A percentile compares a stretch with the other conserved stretches of the same genome.
Evolutionary conservation across 2,888 invertebrate species (phyloP).

Genomic region (Acronicta psi): DNA sequence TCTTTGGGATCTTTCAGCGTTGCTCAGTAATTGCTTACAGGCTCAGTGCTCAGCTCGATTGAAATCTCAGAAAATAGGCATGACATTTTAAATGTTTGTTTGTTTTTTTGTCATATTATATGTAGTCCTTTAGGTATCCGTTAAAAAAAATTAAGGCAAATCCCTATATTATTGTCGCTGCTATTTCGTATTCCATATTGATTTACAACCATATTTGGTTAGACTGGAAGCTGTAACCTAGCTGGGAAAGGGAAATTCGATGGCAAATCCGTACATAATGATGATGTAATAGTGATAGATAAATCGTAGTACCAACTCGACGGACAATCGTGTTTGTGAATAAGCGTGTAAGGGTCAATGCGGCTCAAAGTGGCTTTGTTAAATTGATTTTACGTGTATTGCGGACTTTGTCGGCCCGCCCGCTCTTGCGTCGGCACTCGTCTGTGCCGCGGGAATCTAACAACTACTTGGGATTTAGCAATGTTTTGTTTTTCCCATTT

Average conservation of each 20-base stretch:
- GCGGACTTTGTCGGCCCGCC: slow-evolving; percentile 72
- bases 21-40: too few species aligned
- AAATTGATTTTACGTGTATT: slow-evolving; percentile 88
- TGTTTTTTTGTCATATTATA: too few species aligned
- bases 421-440: slow-evolving; percentile 64
- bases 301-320: slow-evolving; percentile 26
- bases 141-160: too few species aligned
- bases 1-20: too few species aligned
- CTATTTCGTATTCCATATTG: neutral
- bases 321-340: slow-evolving; percentile 65
- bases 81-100: too few species aligned
- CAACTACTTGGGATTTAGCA: slow-evolving; percentile 73
- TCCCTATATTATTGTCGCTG: too few species aligned
- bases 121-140: too few species aligned
- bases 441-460: slow-evolving; percentile 60
- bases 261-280: neutral
- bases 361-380: slow-evolving; percentile 83
- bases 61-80: too few species aligned
- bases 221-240: neutral
- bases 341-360: slow-evolving; percentile 77
- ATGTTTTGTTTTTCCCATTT: slow-evolving; percentile 62
- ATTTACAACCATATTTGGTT: neutral
- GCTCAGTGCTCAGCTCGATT: too few species aligned
- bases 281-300: slow-evolving; percentile 16
- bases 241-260: neutral